These are phyloP conservation scores for Electrophaes corylata DNA, from an alignment of 2,888 invertebrate genomes.

Conservation along the genomic window DNA sequence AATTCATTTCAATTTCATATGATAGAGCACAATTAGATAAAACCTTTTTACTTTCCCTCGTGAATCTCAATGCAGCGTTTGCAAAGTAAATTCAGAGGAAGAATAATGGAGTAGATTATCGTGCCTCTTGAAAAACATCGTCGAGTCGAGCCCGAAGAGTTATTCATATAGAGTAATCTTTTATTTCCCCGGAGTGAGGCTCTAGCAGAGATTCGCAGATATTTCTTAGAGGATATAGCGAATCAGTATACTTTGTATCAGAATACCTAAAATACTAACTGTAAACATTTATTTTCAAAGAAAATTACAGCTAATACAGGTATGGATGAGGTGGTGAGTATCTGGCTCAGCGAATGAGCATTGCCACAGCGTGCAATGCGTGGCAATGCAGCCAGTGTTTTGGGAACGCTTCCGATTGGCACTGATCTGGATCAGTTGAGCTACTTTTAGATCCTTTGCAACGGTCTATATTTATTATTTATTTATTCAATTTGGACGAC, in stretches of 20 bases:
- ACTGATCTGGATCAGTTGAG: too few relatives aligned
- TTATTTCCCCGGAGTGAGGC: slow-evolving; percentile 68
- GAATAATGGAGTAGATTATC: slow-evolving; percentile 69
- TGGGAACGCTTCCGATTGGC: too few relatives aligned
- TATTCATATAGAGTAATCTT: slow-evolving; percentile 69
- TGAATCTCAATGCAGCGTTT: slow-evolving; percentile 56
- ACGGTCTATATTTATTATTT: too few relatives aligned
- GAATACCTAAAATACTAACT: slow-evolving; percentile 21
- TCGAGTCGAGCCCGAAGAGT: slow-evolving; percentile 55
- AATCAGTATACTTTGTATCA: slow-evolving; percentile 37
- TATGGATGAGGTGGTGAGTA: too few relatives aligned
- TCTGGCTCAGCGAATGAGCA: too few relatives aligned
- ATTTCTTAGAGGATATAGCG: slow-evolving; percentile 58
- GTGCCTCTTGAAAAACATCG: slow-evolving; percentile 66
- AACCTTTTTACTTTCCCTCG: slow-evolving; percentile 44
- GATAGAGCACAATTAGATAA: slow-evolving; percentile 30
- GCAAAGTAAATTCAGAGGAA: slow-evolving; percentile 60
- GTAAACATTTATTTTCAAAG: too few relatives aligned
- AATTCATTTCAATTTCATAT: slow-evolving; percentile 25
- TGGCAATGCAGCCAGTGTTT: too few relatives aligned
- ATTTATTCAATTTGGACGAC: too few relatives aligned
- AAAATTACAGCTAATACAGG: too few relatives aligned
- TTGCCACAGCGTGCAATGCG: too few relatives aligned
- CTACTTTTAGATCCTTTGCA: too few relatives aligned
- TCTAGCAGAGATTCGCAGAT: slow-evolving; percentile 59